Evolutionary conservation across 2,797 vertebrate genomes (phyloP), one percentile per base, ranked within the genome.

Genomic region (Girardinus metallicus): DNA sequence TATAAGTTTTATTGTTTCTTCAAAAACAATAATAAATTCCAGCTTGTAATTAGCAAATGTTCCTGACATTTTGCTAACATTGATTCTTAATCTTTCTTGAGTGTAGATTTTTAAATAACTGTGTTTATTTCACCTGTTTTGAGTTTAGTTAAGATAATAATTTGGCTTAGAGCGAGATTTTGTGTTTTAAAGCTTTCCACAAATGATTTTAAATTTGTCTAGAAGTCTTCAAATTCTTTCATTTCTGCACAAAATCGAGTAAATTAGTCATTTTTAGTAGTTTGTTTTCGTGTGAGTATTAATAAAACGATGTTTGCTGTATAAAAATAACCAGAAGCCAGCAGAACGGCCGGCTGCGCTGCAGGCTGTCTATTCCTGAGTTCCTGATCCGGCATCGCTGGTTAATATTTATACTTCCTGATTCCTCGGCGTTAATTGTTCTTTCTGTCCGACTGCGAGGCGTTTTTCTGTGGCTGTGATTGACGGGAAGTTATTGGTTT

Each of bases 401-500:
- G 34, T 43, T 43, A 7, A 15, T n/a, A n/a, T 70, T 44, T 39
- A 10, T 36, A 1, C 13, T 29, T 44, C 23, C 23, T 8, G 66
- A 15, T 70, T 70, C 41, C 39, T 70, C 12, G 23, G 12, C 41
- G 5, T 8, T 71, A 71, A 44, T 71, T 71, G 29, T 44, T 43
- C 2, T 26, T 43, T n/a, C 68, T 71, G 41, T n/a, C 39, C 68
- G 13, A 13, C 68, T 71, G 68, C 39, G 23, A 43, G 68, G 36
- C 23, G 16, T 73, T 77, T 80, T n/a, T 70, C 64, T 55, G 77
- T 81, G 53, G 57, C 80, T 34, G 23, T 86, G 88, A 87, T 73
- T 91, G 90, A 84, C 76, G 39, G 88, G 23, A 79, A 78, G 75
- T 84, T 85, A 85, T 82, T 78, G 80, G 79, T 75, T 81, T 47